Evolutionary conservation across 2,797 vertebrate genomes (phyloP), one percentile per base, ranked within the genome.

Genomic region (Acestrorhynchus altus): DNA sequence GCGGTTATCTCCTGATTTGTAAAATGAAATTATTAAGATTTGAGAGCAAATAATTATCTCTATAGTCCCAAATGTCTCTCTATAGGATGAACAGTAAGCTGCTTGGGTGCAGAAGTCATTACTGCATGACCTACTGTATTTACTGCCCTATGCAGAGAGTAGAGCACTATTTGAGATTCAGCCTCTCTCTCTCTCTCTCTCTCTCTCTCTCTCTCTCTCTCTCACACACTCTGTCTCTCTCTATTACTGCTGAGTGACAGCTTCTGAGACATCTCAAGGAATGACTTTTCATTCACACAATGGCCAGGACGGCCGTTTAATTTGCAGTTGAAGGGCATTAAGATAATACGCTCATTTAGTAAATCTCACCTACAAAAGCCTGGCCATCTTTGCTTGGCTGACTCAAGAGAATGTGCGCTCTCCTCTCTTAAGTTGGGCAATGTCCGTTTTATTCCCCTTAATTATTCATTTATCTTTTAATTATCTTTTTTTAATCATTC

Each of bases 331-430:
- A 79, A 87, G 87, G 83, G 82, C 83, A 85, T 86, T 84, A 85
- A 85, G 85, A 87, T 85, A 87, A 85, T 88, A 72, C 75, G 76
- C 86, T 86, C 76, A 87, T 88, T 88, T 86, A 70, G 80, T 81
- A 81, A 86, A 81, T 83, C 83, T 87, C 79, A 81, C 79, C 85
- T 82, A 79, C 80, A 84, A 84, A 82, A 70, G 61, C 76, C 39
- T 74, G 80, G 78, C 78, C 83, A 81, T 80, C 80, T 78, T 79
- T 68, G 76, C 81, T 76, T 51, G 72, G 68, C 63, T 76, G 81
- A 72, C 74, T 83, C 35, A 57, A 80, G 70, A 72, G 78, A 77
- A 40, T 26, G 69, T 7, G 42, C 35, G 68, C 74, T 54, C 24
- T 80, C 42, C 51, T 76, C 51, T 76, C 64, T 80, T 78, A 73